These are phyloP conservation scores for Ateles fusciceps DNA, from an alignment of 2,797 vertebrate species.

Conservation along the genomic window DNA sequence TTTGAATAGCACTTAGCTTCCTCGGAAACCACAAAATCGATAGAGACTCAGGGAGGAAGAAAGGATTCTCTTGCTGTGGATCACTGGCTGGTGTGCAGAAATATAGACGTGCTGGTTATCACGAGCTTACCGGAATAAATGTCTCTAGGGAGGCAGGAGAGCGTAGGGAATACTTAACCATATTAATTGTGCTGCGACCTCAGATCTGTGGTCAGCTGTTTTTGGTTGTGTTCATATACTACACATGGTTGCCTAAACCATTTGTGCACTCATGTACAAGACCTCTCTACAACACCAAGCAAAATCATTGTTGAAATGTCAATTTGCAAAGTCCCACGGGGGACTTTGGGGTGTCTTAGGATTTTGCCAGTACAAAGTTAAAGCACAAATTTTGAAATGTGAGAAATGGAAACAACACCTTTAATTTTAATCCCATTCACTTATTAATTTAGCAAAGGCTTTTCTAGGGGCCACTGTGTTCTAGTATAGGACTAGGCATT, in stretches of 20 bases:
- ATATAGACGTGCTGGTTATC: background rate
- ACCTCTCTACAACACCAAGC: background rate
- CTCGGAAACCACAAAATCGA: slow-evolving; percentile 26
- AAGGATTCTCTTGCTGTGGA: background rate
- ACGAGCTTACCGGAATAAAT: background rate
- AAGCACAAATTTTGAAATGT: background rate
- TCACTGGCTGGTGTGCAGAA: background rate
- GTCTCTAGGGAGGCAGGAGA: background rate
- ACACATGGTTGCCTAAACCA: background rate
- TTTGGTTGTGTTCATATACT: background rate
- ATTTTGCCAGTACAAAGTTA: background rate
- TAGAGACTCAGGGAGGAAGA: slow-evolving; percentile 31
- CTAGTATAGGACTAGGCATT: background rate
- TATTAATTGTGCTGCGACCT: background rate
- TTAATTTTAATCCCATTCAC: background rate
- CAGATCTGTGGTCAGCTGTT: background rate
- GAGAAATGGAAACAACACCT: background rate
- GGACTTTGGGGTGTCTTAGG: background rate
- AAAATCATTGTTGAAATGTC: background rate
- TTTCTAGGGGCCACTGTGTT: accelerated
- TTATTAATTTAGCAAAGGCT: background rate
- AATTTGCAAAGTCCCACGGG: background rate
- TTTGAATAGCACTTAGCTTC: slow-evolving; percentile 57
- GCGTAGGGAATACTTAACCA: background rate
- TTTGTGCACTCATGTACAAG: background rate